Percentiles rank a stretch among this genome's conserved stretches.
phyloP scores from a whole-genome alignment of 2,888 invertebrate genomes.

The Elysia crispata region DNA sequence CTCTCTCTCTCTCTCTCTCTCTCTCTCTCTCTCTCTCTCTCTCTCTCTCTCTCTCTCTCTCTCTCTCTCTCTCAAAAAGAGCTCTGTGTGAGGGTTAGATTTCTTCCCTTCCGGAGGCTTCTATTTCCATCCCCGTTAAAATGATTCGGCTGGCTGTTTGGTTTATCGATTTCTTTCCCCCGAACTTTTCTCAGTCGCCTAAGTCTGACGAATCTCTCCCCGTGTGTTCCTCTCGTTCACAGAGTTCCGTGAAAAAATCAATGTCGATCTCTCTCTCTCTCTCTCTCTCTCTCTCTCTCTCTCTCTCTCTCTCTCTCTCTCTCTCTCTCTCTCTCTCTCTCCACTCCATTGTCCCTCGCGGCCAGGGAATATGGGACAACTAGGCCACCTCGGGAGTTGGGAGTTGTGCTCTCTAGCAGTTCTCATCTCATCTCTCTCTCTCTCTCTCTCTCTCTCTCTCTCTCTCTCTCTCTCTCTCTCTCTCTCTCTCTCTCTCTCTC shows the following conservation, averaged over 20 bases:
- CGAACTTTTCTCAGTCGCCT: background rate
- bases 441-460: constrained; percentile 16
- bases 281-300: no score
- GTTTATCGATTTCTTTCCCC: background rate
- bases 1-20: no score
- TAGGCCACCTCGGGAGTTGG: background rate
- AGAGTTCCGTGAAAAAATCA: background rate
- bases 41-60: no score
- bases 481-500: no score
- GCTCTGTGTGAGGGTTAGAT: background rate
- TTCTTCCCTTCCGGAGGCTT: background rate
- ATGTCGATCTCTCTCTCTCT: background rate
- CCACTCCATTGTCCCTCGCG: background rate
- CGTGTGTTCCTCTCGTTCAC: background rate
- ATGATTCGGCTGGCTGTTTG: background rate
- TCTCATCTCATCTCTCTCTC: background rate
- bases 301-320: no score
- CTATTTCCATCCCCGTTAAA: background rate
- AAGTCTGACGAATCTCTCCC: background rate
- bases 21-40: no score
- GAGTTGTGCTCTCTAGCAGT: background rate
- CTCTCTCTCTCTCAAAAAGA: no score
- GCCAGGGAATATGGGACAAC: background rate
- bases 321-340: no score
- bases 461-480: no score